Evolutionary conservation across 2,113 vertebrate genomes (phyloP).

Genomic region (Phalacrocorax carbo): DNA sequence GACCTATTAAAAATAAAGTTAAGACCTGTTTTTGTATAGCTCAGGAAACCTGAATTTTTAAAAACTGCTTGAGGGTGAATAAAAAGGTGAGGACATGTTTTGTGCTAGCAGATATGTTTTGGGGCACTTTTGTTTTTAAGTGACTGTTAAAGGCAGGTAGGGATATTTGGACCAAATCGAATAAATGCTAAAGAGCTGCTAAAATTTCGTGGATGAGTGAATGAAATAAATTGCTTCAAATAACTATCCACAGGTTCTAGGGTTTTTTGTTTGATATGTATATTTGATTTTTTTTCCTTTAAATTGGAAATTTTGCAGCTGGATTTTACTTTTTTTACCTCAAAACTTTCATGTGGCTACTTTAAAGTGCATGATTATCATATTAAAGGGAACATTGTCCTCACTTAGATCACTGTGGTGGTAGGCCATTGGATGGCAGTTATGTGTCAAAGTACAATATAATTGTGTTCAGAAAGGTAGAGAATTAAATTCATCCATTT

Average conservation of each 20-base stretch:
- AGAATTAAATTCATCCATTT: neutral
- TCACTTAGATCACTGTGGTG: neutral
- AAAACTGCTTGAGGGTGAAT: neutral
- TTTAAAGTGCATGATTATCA: neutral
- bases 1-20: neutral
- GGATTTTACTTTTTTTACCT: neutral
- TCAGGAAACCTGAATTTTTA: neutral
- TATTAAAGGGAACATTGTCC: neutral
- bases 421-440: neutral
- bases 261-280: neutral
- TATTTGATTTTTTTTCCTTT: neutral
- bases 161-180: constrained; percentile 15
- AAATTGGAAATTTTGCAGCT: neutral
- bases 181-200: neutral
- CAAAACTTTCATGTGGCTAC: neutral
- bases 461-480: neutral
- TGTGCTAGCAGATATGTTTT: neutral
- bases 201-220: neutral
- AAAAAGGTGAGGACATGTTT: neutral
- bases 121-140: neutral
- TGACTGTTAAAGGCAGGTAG: neutral
- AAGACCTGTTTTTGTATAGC: neutral
- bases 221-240: neutral
- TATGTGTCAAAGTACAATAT: neutral
- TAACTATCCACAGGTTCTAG: neutral